phyloP scores from a whole-genome alignment of 2,888 invertebrate species.

The Ceramica pisi region DNA sequence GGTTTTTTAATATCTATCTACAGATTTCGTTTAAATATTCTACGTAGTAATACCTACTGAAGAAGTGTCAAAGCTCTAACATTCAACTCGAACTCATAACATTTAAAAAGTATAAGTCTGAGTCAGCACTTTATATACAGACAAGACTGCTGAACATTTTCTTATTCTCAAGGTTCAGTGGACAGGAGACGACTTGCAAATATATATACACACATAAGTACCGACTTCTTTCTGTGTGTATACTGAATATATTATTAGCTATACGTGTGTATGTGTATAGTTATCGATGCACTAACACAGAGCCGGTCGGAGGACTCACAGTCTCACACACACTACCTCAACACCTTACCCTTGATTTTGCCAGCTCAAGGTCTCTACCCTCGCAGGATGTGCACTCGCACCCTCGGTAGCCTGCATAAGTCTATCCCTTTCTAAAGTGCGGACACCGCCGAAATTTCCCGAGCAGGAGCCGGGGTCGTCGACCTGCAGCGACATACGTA shows the following conservation, averaged over 20 bases:
- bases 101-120: slow-evolving; percentile 54
- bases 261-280: slow-evolving; percentile 56
- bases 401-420: slow-evolving; percentile 76
- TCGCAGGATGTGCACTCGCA: slow-evolving; percentile 79
- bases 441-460: slow-evolving; percentile 87
- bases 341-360: slow-evolving; percentile 90
- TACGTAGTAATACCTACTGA: background rate
- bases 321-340: slow-evolving; percentile 81
- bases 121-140: slow-evolving; percentile 59
- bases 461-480: slow-evolving; percentile 84
- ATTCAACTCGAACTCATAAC: slow-evolving; percentile 45
- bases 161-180: slow-evolving; percentile 70
- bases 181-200: slow-evolving; percentile 69
- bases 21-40: background rate
- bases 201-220: slow-evolving; percentile 60
- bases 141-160: slow-evolving; percentile 62
- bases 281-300: slow-evolving; percentile 75
- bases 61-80: slow-evolving; percentile 39
- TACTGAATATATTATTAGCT: slow-evolving; percentile 64
- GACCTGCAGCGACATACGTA: slow-evolving; percentile 85
- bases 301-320: slow-evolving; percentile 74
- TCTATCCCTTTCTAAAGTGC: slow-evolving; percentile 82
- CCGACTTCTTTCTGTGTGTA: slow-evolving; percentile 70
- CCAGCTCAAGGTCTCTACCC: slow-evolving; percentile 91
- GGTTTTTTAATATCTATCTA: background rate